Base-by-base conservation (phyloP, 2,888 invertebrate genomes). In the Drosophila mulleri region DNA sequence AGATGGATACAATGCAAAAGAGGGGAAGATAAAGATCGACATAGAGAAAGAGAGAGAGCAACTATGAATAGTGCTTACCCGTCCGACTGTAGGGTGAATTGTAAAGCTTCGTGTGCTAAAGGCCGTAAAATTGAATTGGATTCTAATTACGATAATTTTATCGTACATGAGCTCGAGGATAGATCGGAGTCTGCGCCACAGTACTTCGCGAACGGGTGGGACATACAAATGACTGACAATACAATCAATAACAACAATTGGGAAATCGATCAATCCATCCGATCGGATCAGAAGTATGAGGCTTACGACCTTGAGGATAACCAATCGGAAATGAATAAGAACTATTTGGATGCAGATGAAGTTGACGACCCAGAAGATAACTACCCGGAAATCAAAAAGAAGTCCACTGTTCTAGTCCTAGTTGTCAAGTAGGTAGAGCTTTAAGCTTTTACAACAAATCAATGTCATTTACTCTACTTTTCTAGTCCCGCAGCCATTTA, bases 401-500 rank as follows among this genome's bases (percentile, higher is more conserved):
- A 23, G 11, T 54, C 73, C 8, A 47, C 78, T 9, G 53, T 75
- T 5, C 41, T 78, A 45, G 8, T 45, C 23, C 3, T 45, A 8
- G 1, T 45, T 26, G 8, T 45, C 23, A 45, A 45, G 45, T 45
- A 9, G 23, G 45, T 45, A 16, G 8, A 16, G 45, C 7, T 16
- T 45, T 23, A 14, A 3, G 3, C 9, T 11, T 5, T 14, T 9
- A 26, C 29, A 48, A 45, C 8, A 23, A n/a, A 12, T 48, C 1
- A 29, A 18, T 50, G 12, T 7, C 4, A 26, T 48, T 1, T 29
- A 2, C 11, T 29, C 2, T 1, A 16, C 2, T 50, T 12, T 29
- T 50, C n/a, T 16, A 20, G 42, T 2, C 20, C 20, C 11, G 7
- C 16, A 44, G 44, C 1, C 26, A 42, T 11, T 0, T 23, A 12